These are phyloP conservation scores for Drosophila tsacasi DNA, from an alignment of 1,140 invertebrate genomes.

Conservation along the genomic window DNA sequence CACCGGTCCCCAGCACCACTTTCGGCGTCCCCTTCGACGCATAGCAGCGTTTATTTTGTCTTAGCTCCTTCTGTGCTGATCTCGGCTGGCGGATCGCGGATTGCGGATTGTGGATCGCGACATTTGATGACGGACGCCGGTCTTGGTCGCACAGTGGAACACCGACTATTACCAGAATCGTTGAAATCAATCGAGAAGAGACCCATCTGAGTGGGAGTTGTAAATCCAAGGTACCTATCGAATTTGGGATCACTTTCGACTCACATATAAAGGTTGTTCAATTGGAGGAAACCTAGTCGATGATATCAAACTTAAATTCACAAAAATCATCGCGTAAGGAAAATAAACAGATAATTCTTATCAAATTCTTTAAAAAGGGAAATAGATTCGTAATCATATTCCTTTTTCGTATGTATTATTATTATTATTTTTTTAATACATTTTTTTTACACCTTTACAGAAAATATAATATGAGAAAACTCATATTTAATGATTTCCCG, in stretches of 20 bases:
- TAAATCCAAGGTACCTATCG: slow-evolving; percentile 9
- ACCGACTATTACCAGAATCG: slow-evolving; percentile 46
- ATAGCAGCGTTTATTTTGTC: slow-evolving; percentile 44
- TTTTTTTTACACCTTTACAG: background rate
- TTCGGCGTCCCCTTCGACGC: slow-evolving; percentile 45
- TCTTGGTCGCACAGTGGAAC: slow-evolving; percentile 68
- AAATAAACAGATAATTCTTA: background rate
- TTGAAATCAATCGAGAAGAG: slow-evolving; percentile 12
- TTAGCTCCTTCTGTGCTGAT: slow-evolving; percentile 60
- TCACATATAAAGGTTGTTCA: too few species aligned
- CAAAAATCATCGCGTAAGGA: background rate
- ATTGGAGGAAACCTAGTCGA: background rate
- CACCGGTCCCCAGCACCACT: slow-evolving; percentile 21
- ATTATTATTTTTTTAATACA: too few species aligned
- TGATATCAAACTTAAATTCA: background rate
- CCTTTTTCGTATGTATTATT: too few species aligned
- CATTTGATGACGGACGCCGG: slow-evolving; percentile 74
- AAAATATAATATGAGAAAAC: background rate
- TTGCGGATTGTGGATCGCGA: slow-evolving; percentile 56
- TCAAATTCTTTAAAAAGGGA: too few species aligned
- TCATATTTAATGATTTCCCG: slow-evolving; percentile 4
- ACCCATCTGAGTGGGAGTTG: slow-evolving; percentile 14
- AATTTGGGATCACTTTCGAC: slow-evolving; percentile 5
- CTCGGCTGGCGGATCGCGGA: slow-evolving; percentile 26
- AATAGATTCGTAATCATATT: too few species aligned